Base-by-base conservation (phyloP, 2,113 vertebrate species). In the Ciconia stormi region DNA sequence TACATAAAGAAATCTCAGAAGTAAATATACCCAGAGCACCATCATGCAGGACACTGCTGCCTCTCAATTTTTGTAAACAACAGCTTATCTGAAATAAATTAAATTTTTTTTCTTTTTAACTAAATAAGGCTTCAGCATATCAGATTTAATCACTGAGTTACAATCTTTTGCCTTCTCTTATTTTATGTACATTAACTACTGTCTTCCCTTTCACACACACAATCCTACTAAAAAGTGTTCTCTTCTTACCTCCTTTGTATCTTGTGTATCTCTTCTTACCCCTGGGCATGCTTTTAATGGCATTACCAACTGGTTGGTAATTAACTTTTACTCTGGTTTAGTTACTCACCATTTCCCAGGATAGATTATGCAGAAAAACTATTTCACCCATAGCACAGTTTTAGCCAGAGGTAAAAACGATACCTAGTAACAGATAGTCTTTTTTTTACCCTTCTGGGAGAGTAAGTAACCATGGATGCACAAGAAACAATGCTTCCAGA, bases 261-360 rank as follows among this genome's bases (percentile, higher is more conserved):
- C 55, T 87, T 25, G 1, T 16, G 52, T 53, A 55, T 32, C 25
- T 49, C 77, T 44, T 61, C 59, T 55, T 26, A 61, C 72, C 89
- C 63, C 63, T 53, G 17, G 87, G 87, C 70, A 25, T 3, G 16
- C 47, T 87, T 91, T 92, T 87, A 89, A 89, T 34, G 87, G 77
- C 58, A 84, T 69, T 40, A 55, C 84, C 69, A 90, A 95, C 40
- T 18, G 29, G 16, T 10, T 88, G 65, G 78, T 77, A 95, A 94
- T 94, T 97, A 96, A 96, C 90, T 95, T 89, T 74, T 73, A 89
- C 50, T 82, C 90, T 42, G 8, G 12, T 42, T 95, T 91, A 89
- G 71, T 93, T 95, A 94, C 42, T 82, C 94, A 95, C 80, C 61
- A 9, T 72, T 90, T 96, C 84, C 89, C 94, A 82, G 59, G 85